Base-by-base conservation (phyloP, 2,797 vertebrate genomes). In the Garrulus glandarius region DNA sequence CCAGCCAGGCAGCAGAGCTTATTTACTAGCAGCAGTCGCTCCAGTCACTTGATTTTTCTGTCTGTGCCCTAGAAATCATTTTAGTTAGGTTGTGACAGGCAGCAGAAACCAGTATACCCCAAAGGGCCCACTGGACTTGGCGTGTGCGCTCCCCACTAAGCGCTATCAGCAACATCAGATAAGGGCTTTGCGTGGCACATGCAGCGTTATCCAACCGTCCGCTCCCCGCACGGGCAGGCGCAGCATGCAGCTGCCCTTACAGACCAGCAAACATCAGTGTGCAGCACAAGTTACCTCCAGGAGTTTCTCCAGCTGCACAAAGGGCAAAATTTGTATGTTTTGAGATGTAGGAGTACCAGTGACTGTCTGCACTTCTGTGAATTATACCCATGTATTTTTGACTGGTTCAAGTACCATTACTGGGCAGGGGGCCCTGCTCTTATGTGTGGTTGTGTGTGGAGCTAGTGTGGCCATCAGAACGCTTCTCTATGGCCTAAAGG, bases 191-290 rank as follows among this genome's bases (percentile, higher is more conserved):
- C 1, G 2, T 7, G 39, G 59, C 44, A 44, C 49, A 22, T 57
- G 89, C 14, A 77, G 55, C 0, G 0, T 37, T 65, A 29, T 36
- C 34, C 61, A 64, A 1, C 64, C 83, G 50, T 55, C 56, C 43
- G 50, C 59, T n/a, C 11, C 2, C 60, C 50, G 2, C 1, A 1
- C 0, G 0, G 72, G 60, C 67, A 56, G 49, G 34, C 34, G 17
- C 52, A 75, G 41, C 7, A 0, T 39, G 27, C 14, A 37, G 34
- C 39, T 85, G 80, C 69, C 24, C 32, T 18, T 57, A 0, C 1
- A 64, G 52, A 67, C 43, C 46, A 34, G 24, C 27, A 36, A 46
- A 11, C 41, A 71, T 18, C 57, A 26, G 18, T 14, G 23, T 13
- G 15, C 7, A 41, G 10, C 30, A 12, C 27, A 36, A 37, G 15